Percentiles rank a stretch among this genome's conserved stretches.
These are phyloP conservation scores for Drosophila insularis DNA, from an alignment of 1,140 invertebrate species.

Conservation along the genomic window DNA sequence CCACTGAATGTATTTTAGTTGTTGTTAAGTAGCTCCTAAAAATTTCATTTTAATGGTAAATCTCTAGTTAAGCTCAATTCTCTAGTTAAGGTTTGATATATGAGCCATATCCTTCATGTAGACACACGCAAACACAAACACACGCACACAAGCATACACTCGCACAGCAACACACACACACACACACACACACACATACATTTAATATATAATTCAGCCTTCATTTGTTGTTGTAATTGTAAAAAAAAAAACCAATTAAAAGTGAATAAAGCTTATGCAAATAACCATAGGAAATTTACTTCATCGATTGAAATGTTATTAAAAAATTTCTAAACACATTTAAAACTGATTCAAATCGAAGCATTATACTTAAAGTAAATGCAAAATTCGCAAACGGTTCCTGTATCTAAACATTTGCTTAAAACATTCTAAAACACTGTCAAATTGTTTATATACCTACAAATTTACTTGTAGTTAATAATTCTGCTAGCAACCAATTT, in stretches of 20 bases:
- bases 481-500: too few species aligned
- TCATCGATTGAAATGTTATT: not conserved
- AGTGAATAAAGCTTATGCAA: conserved; percentile 70
- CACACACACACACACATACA: conserved; percentile 19
- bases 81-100: conserved; percentile 58
- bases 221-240: conserved; percentile 72
- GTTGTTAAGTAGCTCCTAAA: conserved; percentile 66
- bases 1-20: conserved; percentile 80
- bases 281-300: conserved; percentile 39
- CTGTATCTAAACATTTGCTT: too few species aligned
- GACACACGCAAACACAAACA: conserved; percentile 12
- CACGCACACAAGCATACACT: conserved; percentile 20
- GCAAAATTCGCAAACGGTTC: too few species aligned
- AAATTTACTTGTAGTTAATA: too few species aligned
- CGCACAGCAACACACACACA: conserved; percentile 22
- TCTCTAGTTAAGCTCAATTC: conserved; percentile 46
- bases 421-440: too few species aligned
- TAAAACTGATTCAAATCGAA: not conserved
- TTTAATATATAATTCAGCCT: conserved; percentile 50
- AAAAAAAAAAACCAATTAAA: conserved; percentile 58
- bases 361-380: too few species aligned
- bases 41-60: conserved; percentile 28
- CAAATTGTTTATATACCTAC: too few species aligned
- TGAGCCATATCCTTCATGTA: conserved; percentile 63
- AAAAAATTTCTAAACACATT: not conserved